Base-by-base conservation (phyloP, 1,140 invertebrate species). In the Oedothorax gibbosus region DNA sequence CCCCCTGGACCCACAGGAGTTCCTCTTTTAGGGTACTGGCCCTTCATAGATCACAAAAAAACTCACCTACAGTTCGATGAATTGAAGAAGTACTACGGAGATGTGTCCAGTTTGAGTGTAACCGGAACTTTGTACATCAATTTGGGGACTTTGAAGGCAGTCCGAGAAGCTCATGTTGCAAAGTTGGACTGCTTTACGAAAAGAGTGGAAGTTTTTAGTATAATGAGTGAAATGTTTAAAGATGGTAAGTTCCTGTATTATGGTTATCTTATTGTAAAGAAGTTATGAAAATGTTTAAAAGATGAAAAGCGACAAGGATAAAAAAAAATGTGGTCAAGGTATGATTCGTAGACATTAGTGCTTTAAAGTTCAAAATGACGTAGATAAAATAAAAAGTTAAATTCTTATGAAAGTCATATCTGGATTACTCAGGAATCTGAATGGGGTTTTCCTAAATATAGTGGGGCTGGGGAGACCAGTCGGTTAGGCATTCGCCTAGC, bases 11-110 rank as follows among this genome's bases (percentile, higher is more conserved):
- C 66, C 10, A 60, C 15, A 11, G 66, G 66, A 14, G 51, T 81
- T 7, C 78, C 78, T 7, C 35, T 21, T 7, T 53, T 81, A 0
- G 78, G 78, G 53, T 71, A 60, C 14, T 51, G 54, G 66, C 78
- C 78, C 6, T 81, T 81, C 49, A 8, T 81, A 12, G 10, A 7
- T 7, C 12, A 35, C n/a, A 35, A 15, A 7, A 18, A n/a, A 5
- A 12, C 7, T 18, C 78, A 71, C 14, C 8, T 81, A 9, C n/a
- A 81, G n/a, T 18, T 71, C 21, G 21, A 71, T 18, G 78, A 21
- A 2, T 2, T 71, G 21, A 71, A 69, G 20, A 81, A 81, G n/a
- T 69, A 81, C n/a, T 71, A 81, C 8, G 78, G 78, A 11, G 78
- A 81, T 7, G 15, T 81, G 14, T 62, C 69, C 66, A 71, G 78